Base-by-base conservation (phyloP, 2,797 vertebrate species). In the Siniperca undulata region DNA sequence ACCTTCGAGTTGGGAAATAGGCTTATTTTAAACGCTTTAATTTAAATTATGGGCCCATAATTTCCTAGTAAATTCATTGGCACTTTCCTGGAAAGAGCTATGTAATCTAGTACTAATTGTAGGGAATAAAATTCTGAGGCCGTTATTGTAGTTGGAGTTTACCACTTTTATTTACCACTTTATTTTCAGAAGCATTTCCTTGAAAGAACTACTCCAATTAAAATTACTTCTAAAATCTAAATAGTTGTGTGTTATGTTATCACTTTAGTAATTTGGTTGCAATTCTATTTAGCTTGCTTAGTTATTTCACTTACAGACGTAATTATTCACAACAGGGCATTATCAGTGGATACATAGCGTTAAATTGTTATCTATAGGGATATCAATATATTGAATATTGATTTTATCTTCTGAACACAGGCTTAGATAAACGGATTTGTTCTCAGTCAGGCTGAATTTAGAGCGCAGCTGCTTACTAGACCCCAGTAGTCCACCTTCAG, bases 101-200 rank as follows among this genome's bases (percentile, higher is more conserved):
- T 72, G 30, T 30, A 56, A 73, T 71, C 55, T 60, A 36, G 4
- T 8, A 13, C 14, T 61, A 38, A 71, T 27, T 71, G 40, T 7
- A 65, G 34, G 22, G 20, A 36, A 40, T 17, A 9, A 34, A 70
- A 19, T n/a, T n/a, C 24, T 4, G 40, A 40, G 4, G 30, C 9
- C 7, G 48, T 44, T 74, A 48, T 56, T 65, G 76, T 27, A 74
- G 14, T 67, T 52, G 14, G n/a, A 60, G 17, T 40, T 72, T 11
- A 38, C 4, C 17, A 24, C 11, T 22, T 27, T 30, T 30, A 30
- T 30, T 30, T 30, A 30, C 30, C 30, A 30, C 10, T 24, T 60
- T 38, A 36, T 42, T 44, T n/a, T 5, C 17, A 58, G 12, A 64
- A 56, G 4, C 48, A 53, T 34, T 68, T 27, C 7, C 40, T n/a